Conservation (phyloP, 2,888 invertebrate species). For the Myopa testacea region DNA sequence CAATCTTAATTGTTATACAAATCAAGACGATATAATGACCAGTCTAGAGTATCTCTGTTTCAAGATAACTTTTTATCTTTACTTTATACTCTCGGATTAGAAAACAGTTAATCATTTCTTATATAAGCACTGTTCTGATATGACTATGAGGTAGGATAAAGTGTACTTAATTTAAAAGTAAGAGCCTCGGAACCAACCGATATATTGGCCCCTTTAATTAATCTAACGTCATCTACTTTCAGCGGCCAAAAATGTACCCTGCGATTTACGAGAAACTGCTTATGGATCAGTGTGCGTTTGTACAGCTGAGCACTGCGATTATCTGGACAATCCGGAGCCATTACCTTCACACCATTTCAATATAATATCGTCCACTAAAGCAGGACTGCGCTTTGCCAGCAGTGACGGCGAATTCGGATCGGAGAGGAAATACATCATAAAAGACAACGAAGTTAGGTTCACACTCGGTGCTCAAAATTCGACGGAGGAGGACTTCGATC, state of each 20-base stretch:
- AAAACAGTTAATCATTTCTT: too few species aligned
- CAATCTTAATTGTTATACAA: too few species aligned
- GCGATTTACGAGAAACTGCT: constrained; percentile 55
- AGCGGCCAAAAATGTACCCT: constrained; percentile 53
- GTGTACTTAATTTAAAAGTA: too few species aligned
- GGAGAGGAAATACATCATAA: constrained; percentile 47
- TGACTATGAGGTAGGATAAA: too few species aligned
- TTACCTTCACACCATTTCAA: constrained; percentile 68
- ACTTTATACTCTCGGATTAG: too few species aligned
- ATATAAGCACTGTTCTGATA: too few species aligned
- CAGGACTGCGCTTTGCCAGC: constrained; percentile 72
- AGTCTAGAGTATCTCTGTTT: too few species aligned
- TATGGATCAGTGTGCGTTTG: constrained; percentile 78
- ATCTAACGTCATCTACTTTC: background rate
- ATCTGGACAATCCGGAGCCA: constrained; percentile 70
- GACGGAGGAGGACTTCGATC: constrained; percentile 34
- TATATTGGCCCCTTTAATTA: too few species aligned
- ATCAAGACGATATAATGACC: too few species aligned
- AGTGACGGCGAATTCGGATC: constrained; percentile 59
- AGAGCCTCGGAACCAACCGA: too few species aligned
- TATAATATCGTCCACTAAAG: constrained; percentile 73
- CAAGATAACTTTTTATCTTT: too few species aligned
- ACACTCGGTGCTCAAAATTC: background rate
- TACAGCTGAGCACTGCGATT: constrained; percentile 78
- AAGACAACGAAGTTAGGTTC: constrained; percentile 46